phyloP scores from a whole-genome alignment of 2,797 vertebrate species.

The Muscicapa striata region DNA sequence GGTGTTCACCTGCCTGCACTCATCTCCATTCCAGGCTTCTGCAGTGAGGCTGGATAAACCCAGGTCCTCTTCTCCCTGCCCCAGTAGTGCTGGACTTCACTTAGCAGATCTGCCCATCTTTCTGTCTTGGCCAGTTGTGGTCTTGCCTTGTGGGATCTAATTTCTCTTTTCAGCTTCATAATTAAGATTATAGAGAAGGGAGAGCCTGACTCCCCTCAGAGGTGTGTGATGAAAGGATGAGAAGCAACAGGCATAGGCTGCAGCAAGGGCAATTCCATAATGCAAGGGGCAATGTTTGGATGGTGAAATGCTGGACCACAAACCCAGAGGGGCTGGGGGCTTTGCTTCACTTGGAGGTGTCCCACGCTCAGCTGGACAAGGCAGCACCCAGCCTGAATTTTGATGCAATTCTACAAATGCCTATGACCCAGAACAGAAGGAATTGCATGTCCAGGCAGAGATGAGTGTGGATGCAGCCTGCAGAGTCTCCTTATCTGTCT shows the following conservation, averaged over 20 bases:
- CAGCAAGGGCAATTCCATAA: background rate
- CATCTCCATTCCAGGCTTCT: background rate
- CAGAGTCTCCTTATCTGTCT: background rate
- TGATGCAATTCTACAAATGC: background rate
- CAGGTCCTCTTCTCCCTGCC: background rate
- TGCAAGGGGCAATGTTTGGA: background rate
- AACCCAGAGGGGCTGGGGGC: background rate
- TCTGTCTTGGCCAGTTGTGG: background rate
- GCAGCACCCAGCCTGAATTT: background rate
- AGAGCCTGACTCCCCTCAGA: background rate
- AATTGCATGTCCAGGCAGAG: background rate
- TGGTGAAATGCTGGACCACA: background rate
- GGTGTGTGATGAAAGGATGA: background rate
- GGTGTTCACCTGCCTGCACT: background rate
- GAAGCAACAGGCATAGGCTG: background rate
- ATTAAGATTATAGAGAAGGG: background rate
- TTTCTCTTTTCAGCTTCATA: background rate
- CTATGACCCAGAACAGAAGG: background rate
- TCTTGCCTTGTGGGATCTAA: background rate
- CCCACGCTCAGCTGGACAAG: background rate
- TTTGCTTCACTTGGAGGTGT: background rate
- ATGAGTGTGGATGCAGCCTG: background rate
- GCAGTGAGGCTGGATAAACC: background rate
- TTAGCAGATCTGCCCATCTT: background rate
- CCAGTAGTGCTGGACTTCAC: background rate